A percentile compares a stretch with the other conserved stretches of the same genome.
These are phyloP conservation scores for Tortrix viridana DNA, from an alignment of 2,888 invertebrate genomes.

Conservation along the genomic window DNA sequence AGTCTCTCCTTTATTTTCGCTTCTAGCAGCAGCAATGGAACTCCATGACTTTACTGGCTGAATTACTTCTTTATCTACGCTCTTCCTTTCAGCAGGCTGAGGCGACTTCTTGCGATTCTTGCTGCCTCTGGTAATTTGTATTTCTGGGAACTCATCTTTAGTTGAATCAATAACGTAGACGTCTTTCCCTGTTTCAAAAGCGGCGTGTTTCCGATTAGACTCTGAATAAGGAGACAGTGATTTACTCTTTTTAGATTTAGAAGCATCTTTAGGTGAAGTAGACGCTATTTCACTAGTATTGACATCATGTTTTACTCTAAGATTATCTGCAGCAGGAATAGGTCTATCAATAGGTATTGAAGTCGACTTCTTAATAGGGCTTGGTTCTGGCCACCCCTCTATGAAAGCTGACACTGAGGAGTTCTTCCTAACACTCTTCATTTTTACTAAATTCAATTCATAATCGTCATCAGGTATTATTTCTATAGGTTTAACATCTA, in stretches of 20 bases:
- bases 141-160: conserved; percentile 77
- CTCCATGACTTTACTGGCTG: conserved; percentile 80
- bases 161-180: conserved; percentile 76
- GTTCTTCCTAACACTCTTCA: conserved; percentile 22
- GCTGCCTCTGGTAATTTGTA: conserved; percentile 71
- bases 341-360: conserved; percentile 26
- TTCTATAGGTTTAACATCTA: conserved; percentile 48
- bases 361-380: conserved; percentile 41
- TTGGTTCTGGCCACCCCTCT: conserved; percentile 45
- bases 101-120: conserved; percentile 70
- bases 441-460: conserved; percentile 20
- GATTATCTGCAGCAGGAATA: conserved; percentile 6
- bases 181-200: conserved; percentile 60
- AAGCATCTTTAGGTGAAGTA: conserved; percentile 51
- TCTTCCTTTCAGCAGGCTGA: conserved; percentile 54
- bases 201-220: conserved; percentile 50
- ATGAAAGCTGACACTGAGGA: conserved; percentile 38
- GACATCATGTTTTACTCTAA: conserved; percentile 36
- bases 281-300: conserved; percentile 45
- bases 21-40: conserved; percentile 76
- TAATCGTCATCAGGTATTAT: conserved; percentile 31
- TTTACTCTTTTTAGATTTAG: conserved; percentile 65
- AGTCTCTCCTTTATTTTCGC: conserved; percentile 52
- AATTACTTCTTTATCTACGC: conserved; percentile 47
- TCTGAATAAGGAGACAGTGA: conserved; percentile 64